Evolutionary conservation across 2,888 invertebrate species (phyloP), one percentile per base, ranked within the genome.

Genomic region (Zhuqinia jingwanae): DNA sequence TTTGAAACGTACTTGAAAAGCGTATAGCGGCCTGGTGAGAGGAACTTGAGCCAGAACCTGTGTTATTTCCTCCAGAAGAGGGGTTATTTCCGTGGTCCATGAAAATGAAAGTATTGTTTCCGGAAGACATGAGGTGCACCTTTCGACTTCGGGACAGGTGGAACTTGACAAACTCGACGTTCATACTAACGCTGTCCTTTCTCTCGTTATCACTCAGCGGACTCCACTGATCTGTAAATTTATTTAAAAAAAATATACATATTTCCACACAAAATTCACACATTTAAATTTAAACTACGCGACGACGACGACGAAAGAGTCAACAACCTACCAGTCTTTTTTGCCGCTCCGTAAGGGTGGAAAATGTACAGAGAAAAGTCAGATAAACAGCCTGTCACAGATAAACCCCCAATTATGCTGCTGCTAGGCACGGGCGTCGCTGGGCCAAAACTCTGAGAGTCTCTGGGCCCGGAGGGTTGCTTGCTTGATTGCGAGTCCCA

Each of bases 331-430:
- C 96, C 95, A 76, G 96, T 94, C 92, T 97, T 97, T 92, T 97
- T 97, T 5, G 95, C 95, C 73, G 96, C 96, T 8, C 98, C 98
- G 92, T 99, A 99, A 0, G 99, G 99, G 93, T 99, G 99, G 93
- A 99, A 99, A 92, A 99, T 97, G 93, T 98, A 98, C 2, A 99
- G 96, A 1, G 98, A 98, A 93, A 99, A 99, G 93, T 99, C 98
- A 0, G 98, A 97, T 87, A 99, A 94, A 91, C 98, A 98, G 0
- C 98, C 98, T 0, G 99, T 99, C 6, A 99, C 97, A 92, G 98
- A 97, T 1, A 97, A 93, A 0, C 97, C 97, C 42, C 97, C 97
- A 91, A 95, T 95, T 0, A 83, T 83, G 22, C 76, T 76, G 5
- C 65, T 65, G 11, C 58, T 60, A 3, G 75, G 75, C 6, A 60